These are phyloP conservation scores for Athalia rosae DNA, from an alignment of 2,888 invertebrate species.

Conservation along the genomic window DNA sequence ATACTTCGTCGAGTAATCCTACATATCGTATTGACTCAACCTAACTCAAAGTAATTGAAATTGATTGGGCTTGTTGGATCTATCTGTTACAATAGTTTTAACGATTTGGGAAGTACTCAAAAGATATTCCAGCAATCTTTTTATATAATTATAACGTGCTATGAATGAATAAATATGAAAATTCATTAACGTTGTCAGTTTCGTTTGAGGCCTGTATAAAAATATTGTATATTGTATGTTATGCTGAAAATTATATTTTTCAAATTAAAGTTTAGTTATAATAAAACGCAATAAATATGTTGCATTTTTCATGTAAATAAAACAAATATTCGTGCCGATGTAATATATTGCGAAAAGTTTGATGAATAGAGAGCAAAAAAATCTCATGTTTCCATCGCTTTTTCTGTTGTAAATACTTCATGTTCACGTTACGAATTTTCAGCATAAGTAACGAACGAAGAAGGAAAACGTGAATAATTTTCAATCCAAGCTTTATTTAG, in stretches of 20 bases:
- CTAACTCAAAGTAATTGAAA: neutral
- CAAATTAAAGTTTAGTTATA: constrained; percentile 9
- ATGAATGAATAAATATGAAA: constrained; percentile 12
- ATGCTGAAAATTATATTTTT: constrained; percentile 40
- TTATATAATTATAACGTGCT: constrained; percentile 9
- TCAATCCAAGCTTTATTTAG: no score
- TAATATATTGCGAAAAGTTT: neutral
- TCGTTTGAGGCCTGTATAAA: constrained; percentile 13
- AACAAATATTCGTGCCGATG: neutral
- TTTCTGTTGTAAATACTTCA: no score
- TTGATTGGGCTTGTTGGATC: constrained; percentile 7
- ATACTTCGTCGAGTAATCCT: neutral
- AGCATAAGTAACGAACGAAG: no score
- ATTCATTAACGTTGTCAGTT: constrained; percentile 1
- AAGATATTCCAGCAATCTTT: constrained; percentile 18
- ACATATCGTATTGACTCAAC: neutral
- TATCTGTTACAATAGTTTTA: constrained; percentile 21
- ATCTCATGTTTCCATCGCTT: no score
- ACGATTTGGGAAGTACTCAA: constrained; percentile 8
- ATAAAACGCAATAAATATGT: constrained; percentile 15
- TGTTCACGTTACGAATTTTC: no score
- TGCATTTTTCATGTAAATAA: constrained; percentile 23
- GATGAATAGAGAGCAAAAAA: neutral
- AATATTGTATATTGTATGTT: constrained; percentile 33
- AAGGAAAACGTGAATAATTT: no score